Base-by-base conservation (phyloP, 2,888 invertebrate genomes). In the Scaeva pyrastri region DNA sequence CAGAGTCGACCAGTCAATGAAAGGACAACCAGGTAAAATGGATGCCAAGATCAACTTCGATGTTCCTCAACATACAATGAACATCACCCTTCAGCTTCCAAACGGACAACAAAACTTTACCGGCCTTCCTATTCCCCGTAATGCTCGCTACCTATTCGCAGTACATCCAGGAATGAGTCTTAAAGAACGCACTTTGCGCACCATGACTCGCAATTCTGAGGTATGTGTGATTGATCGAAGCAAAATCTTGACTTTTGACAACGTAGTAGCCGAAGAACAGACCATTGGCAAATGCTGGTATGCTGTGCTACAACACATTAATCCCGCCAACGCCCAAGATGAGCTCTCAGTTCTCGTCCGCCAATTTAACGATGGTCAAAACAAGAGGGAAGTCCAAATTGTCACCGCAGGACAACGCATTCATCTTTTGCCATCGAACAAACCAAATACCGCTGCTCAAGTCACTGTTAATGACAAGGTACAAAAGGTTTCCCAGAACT, bases 161-260 rank as follows among this genome's bases (percentile, higher is more conserved):
- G 89, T 93, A 39, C 95, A 95, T 89, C 93, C 94, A 73, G 91
- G 89, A 14, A 76, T 88, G 26, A 50, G 80, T 26, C 23, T 88
- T n/a, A 19, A 71, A 16, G 88, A 89, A 26, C 88, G 93, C 19
- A 87, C 93, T 10, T 88, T 88, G 16, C 93, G 93, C 88, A 89
- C 91, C 52, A 91, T 90, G 14, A 80, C 78, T 52, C 83, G 80
- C 43, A 80, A 89, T 50, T 83, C 79, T 10, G 71, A 88, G 26
- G 82, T 92, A 89, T 96, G 96, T 90, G 93, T 94, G 5, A 90
- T 96, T 52, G 96, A 96, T 88, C 92, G 93, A 39, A 93, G 91
- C 66, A 91, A 91, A 70, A 93, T 94, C 64, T 93, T 92, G 88
- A 96, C 96, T 1, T 96, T 96, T 91, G 95, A 96, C 92, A 94